A percentile compares a stretch with the other conserved stretches of the same genome.
Conservation (phyloP, 92 coral and sea anemone genomes). For the Porites lobata region DNA sequence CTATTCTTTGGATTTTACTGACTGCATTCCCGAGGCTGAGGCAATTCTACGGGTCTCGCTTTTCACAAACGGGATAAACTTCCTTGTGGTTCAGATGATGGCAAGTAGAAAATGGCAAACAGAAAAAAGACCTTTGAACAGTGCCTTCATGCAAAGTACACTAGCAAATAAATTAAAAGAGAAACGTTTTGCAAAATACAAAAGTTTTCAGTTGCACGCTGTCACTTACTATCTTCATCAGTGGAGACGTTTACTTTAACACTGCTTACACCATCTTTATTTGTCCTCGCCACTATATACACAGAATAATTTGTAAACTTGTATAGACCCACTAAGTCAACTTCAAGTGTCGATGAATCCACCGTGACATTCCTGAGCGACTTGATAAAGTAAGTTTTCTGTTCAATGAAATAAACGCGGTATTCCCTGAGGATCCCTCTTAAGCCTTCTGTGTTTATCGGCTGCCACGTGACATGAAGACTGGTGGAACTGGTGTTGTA, state of each 20-base stretch:
- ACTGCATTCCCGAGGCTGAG: too few species aligned
- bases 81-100: too few species aligned
- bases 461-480: conserved; percentile 77
- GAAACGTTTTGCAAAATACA: too few species aligned
- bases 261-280: conserved; percentile 69
- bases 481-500: conserved; percentile 81
- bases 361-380: conserved; percentile 51
- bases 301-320: conserved; percentile 79
- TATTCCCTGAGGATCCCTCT: conserved; percentile 74
- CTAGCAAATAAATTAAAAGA: too few species aligned
- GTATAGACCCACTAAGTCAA: conserved; percentile 51
- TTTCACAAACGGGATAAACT: too few species aligned
- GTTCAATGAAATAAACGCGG: conserved; percentile 72
- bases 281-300: conserved; percentile 74
- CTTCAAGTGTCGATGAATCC: conserved; percentile 27
- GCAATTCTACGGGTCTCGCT: too few species aligned
- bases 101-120: too few species aligned
- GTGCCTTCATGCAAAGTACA: too few species aligned
- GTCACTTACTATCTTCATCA: conserved; percentile 78
- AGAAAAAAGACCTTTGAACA: too few species aligned
- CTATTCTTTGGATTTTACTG: too few species aligned
- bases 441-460: conserved; percentile 50
- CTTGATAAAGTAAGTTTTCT: conserved; percentile 52
- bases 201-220: too few species aligned
- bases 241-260: conserved; percentile 46